A percentile compares a stretch with the other conserved stretches of the same genome.
phyloP scores from a whole-genome alignment of 1,140 invertebrate species.

The Dinoponera quadriceps region DNA sequence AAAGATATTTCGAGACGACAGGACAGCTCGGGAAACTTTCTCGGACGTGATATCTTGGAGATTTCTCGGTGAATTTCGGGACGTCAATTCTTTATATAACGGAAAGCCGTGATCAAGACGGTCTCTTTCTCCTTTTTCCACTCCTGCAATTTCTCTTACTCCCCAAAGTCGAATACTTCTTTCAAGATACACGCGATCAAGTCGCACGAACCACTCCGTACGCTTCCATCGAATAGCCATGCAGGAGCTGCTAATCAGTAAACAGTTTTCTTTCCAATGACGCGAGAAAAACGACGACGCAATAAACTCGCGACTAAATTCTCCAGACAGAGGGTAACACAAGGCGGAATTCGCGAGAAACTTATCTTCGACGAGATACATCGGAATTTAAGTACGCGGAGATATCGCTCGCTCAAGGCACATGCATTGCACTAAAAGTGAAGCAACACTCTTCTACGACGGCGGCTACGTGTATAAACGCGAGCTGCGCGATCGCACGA shows the following conservation, averaged over 20 bases:
- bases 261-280: conserved; percentile 3
- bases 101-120: not conserved
- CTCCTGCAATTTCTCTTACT: not conserved
- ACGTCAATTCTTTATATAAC: not conserved
- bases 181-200: not conserved
- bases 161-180: not conserved
- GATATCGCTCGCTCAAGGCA: conserved; percentile 44
- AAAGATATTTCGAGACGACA: not conserved
- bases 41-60: not conserved
- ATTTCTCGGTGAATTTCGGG: not conserved
- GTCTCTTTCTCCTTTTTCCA: not conserved
- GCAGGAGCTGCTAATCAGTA: conserved; percentile 65
- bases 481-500: conserved; percentile 43
- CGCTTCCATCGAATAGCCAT: conserved; percentile 64
- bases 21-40: conserved; percentile 1
- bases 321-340: conserved; percentile 12
- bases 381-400: conserved; percentile 46
- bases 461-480: conserved; percentile 26
- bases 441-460: conserved; percentile 47
- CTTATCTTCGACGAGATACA: conserved; percentile 52
- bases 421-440: conserved; percentile 57
- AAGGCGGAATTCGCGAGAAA: not conserved
- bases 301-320: not conserved
- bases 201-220: conserved; percentile 40
- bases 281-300: not conserved